phyloP scores from a whole-genome alignment of 2,888 invertebrate genomes.

The Tachina lurida region DNA sequence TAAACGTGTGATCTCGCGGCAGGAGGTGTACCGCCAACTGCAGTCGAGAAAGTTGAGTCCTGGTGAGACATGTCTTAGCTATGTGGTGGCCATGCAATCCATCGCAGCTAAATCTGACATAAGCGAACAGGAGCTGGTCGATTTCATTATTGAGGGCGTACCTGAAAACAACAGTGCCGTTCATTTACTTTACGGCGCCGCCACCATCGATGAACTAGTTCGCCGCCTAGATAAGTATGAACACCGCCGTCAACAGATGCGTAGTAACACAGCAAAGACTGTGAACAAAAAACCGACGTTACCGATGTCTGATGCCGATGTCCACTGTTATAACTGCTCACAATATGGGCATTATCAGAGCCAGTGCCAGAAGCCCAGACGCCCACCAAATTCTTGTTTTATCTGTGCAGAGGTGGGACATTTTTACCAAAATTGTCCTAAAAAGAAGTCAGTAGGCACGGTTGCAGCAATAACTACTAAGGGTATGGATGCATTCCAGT shows the following conservation, averaged over 20 bases:
- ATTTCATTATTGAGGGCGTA: slow-evolving; percentile 41
- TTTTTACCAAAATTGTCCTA: slow-evolving; percentile 31
- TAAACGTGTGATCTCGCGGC: slow-evolving; percentile 11
- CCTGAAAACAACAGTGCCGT: neutral
- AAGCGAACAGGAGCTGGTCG: slow-evolving; percentile 20
- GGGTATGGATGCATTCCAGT: too few species aligned
- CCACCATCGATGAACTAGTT: too few species aligned
- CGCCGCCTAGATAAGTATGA: too few species aligned
- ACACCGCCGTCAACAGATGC: too few species aligned
- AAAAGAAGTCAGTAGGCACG: too few species aligned
- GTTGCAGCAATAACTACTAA: too few species aligned
- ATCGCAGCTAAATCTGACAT: slow-evolving; percentile 35
- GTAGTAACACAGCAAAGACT: too few species aligned
- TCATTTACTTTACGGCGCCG: too few species aligned
- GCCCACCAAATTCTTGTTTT: slow-evolving; percentile 55
- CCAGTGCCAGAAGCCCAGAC: slow-evolving; percentile 41
- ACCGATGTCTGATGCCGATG: neutral
- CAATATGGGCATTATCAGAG: slow-evolving; percentile 55
- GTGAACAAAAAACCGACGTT: too few species aligned
- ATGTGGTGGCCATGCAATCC: slow-evolving; percentile 38
- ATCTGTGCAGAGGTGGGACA: slow-evolving; percentile 45
- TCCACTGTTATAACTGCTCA: slow-evolving; percentile 45
- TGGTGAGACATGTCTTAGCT: slow-evolving; percentile 48
- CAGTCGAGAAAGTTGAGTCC: neutral
- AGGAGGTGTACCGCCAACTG: slow-evolving; percentile 35